Evolutionary conservation across 2,113 vertebrate species (phyloP).

Genomic region (Bagarius yarrelli): DNA sequence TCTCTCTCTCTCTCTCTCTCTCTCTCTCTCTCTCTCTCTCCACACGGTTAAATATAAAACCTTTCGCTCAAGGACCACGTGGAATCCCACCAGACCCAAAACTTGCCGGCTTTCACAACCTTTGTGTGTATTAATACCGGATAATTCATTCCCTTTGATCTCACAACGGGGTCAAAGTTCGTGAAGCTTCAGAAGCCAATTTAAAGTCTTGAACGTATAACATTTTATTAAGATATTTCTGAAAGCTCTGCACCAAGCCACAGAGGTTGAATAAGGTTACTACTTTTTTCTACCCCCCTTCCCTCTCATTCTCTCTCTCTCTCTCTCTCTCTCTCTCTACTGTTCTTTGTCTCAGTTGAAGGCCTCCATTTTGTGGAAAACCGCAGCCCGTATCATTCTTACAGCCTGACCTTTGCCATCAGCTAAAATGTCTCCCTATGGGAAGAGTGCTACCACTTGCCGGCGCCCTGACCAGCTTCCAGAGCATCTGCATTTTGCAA

Average conservation of each 20-base stretch:
- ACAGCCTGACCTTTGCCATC: slow-evolving; percentile 55
- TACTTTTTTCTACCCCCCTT: neutral
- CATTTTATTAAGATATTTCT: slow-evolving; percentile 22
- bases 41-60: slow-evolving; percentile 38
- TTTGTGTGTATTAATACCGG: slow-evolving; percentile 8
- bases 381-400: slow-evolving; percentile 51
- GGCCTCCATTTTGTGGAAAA: slow-evolving; percentile 56
- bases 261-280: slow-evolving; percentile 37
- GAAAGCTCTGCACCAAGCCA: slow-evolving; percentile 28
- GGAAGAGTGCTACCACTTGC: slow-evolving; percentile 39
- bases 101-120: slow-evolving; percentile 18
- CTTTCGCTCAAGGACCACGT: slow-evolving; percentile 30
- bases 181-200: neutral
- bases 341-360: slow-evolving; percentile 50
- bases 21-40: neutral
- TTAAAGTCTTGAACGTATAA: slow-evolving; percentile 6
- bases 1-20: neutral
- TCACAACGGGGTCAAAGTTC: slow-evolving; percentile 36
- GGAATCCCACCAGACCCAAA: slow-evolving; percentile 13
- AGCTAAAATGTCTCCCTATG: slow-evolving; percentile 72
- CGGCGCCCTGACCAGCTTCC: slow-evolving; percentile 37
- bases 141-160: slow-evolving; percentile 37
- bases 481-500: slow-evolving; percentile 60
- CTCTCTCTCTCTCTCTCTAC: slow-evolving; percentile 20
- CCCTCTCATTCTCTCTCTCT: neutral